These are phyloP conservation scores for Portevinia maculata DNA, from an alignment of 2,888 invertebrate species.

Conservation along the genomic window DNA sequence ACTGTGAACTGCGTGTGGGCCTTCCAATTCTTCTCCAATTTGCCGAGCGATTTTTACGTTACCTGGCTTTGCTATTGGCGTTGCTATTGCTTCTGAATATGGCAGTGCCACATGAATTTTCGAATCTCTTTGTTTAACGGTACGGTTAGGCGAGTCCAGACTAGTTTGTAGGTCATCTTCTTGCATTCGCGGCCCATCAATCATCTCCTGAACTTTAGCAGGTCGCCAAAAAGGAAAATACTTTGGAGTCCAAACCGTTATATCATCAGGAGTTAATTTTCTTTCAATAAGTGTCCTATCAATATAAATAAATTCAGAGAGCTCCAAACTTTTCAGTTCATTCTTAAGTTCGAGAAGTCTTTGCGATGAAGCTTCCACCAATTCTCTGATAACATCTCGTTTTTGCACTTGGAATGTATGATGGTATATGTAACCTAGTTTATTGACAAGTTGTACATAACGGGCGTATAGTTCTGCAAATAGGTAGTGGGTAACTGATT, in stretches of 20 bases:
- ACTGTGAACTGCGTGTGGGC: conserved; percentile 46
- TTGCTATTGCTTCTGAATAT: not conserved
- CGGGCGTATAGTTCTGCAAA: conserved; percentile 80
- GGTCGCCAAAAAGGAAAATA: conserved; percentile 84
- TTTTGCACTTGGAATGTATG: conserved; percentile 82
- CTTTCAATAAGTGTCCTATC: conserved; percentile 87
- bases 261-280: conserved; percentile 86
- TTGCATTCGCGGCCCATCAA: conserved; percentile 45
- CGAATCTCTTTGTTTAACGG: not conserved
- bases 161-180: not conserved
- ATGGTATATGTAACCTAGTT: conserved; percentile 79
- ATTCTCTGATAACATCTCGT: conserved; percentile 76
- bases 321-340: conserved; percentile 84
- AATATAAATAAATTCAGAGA: conserved; percentile 86
- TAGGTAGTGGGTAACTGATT: conserved; percentile 78
- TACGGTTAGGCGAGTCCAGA: not conserved
- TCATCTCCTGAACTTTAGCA: conserved; percentile 77
- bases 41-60: conserved; percentile 37
- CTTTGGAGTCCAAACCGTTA: conserved; percentile 84
- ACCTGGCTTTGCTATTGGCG: not conserved
- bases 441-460: conserved; percentile 80
- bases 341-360: conserved; percentile 84
- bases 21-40: no score
- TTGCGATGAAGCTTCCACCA: conserved; percentile 78
- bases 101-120: not conserved